Evolutionary conservation across 2,797 vertebrate genomes (phyloP), one percentile per base, ranked within the genome.

Genomic region (Sandelia bainsii): DNA sequence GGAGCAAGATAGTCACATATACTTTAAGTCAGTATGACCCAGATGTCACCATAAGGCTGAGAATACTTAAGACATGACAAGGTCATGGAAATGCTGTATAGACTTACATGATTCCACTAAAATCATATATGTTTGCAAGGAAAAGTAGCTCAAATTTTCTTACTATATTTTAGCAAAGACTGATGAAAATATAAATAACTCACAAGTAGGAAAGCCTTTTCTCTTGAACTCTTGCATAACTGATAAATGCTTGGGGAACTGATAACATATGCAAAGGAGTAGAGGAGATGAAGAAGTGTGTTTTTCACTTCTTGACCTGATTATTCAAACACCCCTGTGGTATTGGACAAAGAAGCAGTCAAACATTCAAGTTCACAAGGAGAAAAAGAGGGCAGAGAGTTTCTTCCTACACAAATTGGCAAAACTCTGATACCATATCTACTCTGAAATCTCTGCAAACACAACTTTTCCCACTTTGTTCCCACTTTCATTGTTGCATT

Each of bases 251-350:
- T 86, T 2, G 44, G 61, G 62, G 69, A 85, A 57, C 61, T 62
- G 72, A 79, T 63, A 78, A 58, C 23, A 61, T 71, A 71, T 62
- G 76, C 48, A 75, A 65, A 83, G 48, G 42, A 81, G 76, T n/a
- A 12, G 66, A 70, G 22, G 70, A 80, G 73, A 82, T 20, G 82
- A 83, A 80, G 80, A 85, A 84, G 82, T 62, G 71, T 40, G 62
- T 79, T 85, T 81, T 80, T 82, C 52, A 80, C 80, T 89, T 82
- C 69, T 87, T 82, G 83, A 89, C 88, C 91, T 89, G 86, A 89
- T 91, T 91, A 89, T 90, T 88, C 79, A 90, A 91, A 86, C 69
- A 72, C 17, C 81, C 84, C 75, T 51, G 62, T 91, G 87, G 89
- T 79, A 73, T 45, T 76, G 85, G 86, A 88, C 87, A 76, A 87